Evolutionary conservation across 2,888 invertebrate species (phyloP).

Genomic region (Rosalia funebris): DNA sequence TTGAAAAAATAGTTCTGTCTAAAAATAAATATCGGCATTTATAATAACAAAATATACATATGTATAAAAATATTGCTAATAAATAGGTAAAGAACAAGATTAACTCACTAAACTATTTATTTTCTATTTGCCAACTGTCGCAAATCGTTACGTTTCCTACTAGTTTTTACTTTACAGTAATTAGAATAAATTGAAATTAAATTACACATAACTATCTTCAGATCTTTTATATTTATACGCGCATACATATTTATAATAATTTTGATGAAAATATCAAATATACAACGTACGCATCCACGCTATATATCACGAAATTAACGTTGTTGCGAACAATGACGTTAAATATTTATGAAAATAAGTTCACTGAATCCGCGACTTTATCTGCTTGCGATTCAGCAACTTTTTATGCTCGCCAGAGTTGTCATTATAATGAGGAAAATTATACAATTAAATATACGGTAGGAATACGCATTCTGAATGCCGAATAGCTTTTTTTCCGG

Average conservation of each 20-base stretch:
- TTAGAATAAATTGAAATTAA: too few species aligned
- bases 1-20: too few species aligned
- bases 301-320: slow-evolving; percentile 11
- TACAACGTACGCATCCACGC: background rate
- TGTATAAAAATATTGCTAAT: too few species aligned
- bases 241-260: background rate
- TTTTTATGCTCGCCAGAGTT: slow-evolving; percentile 33
- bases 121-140: too few species aligned
- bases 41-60: too few species aligned
- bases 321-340: slow-evolving; percentile 24
- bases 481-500: slow-evolving; percentile 43
- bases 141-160: too few species aligned
- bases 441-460: slow-evolving; percentile 52
- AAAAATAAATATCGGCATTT: too few species aligned
- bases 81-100: too few species aligned
- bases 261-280: slow-evolving; percentile 6
- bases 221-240: background rate
- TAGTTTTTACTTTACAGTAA: too few species aligned
- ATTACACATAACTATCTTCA: background rate
- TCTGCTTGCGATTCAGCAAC: slow-evolving; percentile 29
- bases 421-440: slow-evolving; percentile 51
- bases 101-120: too few species aligned
- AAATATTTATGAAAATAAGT: slow-evolving; percentile 31
- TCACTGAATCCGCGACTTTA: slow-evolving; percentile 25
- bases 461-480: slow-evolving; percentile 45